Base-by-base conservation (phyloP, 2,888 invertebrate species). In the Cerastoderma edule region DNA sequence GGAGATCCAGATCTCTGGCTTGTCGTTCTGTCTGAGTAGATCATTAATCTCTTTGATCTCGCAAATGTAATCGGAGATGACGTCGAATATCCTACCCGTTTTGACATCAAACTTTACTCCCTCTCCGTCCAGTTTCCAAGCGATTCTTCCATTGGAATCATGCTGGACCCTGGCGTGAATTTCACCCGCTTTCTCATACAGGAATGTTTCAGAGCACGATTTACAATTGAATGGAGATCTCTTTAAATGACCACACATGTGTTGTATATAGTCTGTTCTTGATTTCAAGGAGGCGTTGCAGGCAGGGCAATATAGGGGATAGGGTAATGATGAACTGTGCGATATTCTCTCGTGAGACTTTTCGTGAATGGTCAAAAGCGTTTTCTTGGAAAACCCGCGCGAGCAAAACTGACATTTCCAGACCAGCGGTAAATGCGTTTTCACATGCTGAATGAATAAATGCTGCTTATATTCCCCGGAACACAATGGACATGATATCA, bases 41-140 rank as follows among this genome's bases (percentile, higher is more conserved):
- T 79, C 79, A 75, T 79, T 79, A 4, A 79, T 66, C 48, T 79
- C 79, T 33, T 65, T 68, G 54, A 79, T 72, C 64, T 79, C 79
- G 48, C 13, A 27, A 1, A 75, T 19, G 46, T 75, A 72, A 50
- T 79, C 79, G 19, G 75, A 75, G 8, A 56, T 44, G 16, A 72
- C 69, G 46, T 75, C 75, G 35, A 53, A 33, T 27, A 72, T 63
- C 75, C 79, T 65, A 27, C 75, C 75, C 48, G 79, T 75, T 75
- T 57, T 72, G 19, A 72, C 39, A 66, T 79, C 79, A 79, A 75
- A 79, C 28, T 69, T 75, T 56, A 79, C 28, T 4, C 72, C 75
- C 60, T 79, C 79, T 44, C 79, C 79, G 67, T 79, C 79, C 13
- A 60, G 57, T 24, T 68, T 75, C 75, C 75, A 72, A 27, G 60